Evolutionary conservation across 1,140 invertebrate genomes (phyloP).

Genomic region (Parasteatoda tepidariorum): DNA sequence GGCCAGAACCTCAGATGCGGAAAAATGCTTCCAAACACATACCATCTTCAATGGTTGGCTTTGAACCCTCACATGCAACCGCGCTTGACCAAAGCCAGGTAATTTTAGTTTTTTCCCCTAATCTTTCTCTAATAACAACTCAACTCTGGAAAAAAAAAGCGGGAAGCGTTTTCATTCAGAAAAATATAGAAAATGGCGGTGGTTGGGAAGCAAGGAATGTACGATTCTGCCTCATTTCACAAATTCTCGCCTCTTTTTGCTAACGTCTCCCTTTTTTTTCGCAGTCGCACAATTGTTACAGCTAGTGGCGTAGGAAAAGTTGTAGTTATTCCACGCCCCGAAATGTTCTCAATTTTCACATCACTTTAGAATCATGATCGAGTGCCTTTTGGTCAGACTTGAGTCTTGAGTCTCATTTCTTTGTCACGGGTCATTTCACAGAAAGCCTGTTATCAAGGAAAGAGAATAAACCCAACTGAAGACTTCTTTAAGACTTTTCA

Average conservation of each 20-base stretch:
- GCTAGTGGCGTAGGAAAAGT: background rate
- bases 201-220: slow-evolving; percentile 9
- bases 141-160: background rate
- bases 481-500: slow-evolving; percentile 26
- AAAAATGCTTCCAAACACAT: background rate
- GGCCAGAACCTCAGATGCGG: too few species aligned
- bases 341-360: slow-evolving; percentile 59
- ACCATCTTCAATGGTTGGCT: slow-evolving; percentile 1
- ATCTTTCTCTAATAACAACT: slow-evolving; percentile 29
- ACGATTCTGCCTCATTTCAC: slow-evolving; percentile 56
- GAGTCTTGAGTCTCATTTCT: slow-evolving; percentile 37
- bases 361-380: slow-evolving; percentile 50
- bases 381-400: slow-evolving; percentile 40
- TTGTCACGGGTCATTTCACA: slow-evolving; percentile 41
- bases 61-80: slow-evolving; percentile 25
- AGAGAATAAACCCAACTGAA: slow-evolving; percentile 9
- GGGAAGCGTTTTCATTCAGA: background rate
- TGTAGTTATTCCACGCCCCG: slow-evolving; percentile 41
- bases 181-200: slow-evolving; percentile 16
- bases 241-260: slow-evolving; percentile 19
- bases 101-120: slow-evolving; percentile 22
- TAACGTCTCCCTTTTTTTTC: slow-evolving; percentile 1
- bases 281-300: background rate
- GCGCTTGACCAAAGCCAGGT: slow-evolving; percentile 47
- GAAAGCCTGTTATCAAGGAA: slow-evolving; percentile 35